Percentiles rank a stretch among this genome's conserved stretches.
Evolutionary conservation across 2,113 vertebrate species (phyloP).

Genomic region (Petrocephalus zakoni): DNA sequence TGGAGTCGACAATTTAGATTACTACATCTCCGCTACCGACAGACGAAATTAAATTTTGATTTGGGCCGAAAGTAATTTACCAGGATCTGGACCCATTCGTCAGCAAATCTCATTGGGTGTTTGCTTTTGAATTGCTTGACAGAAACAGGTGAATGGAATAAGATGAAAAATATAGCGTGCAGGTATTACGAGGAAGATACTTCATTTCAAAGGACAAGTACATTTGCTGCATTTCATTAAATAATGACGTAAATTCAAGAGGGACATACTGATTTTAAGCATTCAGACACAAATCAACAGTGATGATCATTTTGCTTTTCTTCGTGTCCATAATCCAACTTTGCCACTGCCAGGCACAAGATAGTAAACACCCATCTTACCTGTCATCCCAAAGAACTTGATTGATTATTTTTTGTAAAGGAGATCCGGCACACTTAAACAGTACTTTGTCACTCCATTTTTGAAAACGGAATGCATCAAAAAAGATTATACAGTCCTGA

Average conservation of each 20-base stretch:
- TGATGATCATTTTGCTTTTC: neutral
- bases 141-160: slow-evolving; percentile 37
- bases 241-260: neutral
- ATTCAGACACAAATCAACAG: neutral
- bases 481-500: neutral
- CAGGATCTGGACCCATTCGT: slow-evolving; percentile 99
- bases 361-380: neutral
- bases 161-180: neutral
- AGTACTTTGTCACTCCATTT: neutral
- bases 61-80: slow-evolving; percentile 99
- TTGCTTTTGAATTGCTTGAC: slow-evolving; percentile 93
- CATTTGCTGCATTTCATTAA: neutral
- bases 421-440: neutral
- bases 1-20: slow-evolving; percentile 99
- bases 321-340: neutral
- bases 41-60: slow-evolving; percentile 99
- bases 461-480: neutral
- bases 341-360: neutral
- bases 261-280: neutral
- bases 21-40: slow-evolving; percentile 99
- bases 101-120: slow-evolving; percentile 99
- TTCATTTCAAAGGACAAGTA: neutral
- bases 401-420: neutral
- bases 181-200: neutral
- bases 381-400: neutral